Conservation (phyloP, 2,888 invertebrate species). For the Noctua janthina region DNA sequence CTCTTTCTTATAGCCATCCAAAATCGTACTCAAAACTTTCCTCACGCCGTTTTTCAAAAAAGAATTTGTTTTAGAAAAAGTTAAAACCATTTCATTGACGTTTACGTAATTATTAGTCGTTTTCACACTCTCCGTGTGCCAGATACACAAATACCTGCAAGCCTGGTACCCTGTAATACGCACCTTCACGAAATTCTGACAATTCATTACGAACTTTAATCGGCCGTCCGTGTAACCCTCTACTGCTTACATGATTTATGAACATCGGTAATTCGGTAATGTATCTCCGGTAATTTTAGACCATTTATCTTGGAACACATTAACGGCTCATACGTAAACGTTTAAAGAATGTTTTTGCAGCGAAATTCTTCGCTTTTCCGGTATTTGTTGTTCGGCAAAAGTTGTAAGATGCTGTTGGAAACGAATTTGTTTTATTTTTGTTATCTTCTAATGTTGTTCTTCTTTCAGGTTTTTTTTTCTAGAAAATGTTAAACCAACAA, state of each 20-base stretch:
- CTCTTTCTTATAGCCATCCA: no score
- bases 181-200: slow-evolving; percentile 21
- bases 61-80: no score
- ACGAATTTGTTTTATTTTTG: not conserved
- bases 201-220: slow-evolving; percentile 58
- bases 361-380: not conserved
- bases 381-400: slow-evolving; percentile 3
- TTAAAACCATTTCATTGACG: not conserved
- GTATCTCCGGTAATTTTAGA: slow-evolving; percentile 60
- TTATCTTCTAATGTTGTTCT: not conserved
- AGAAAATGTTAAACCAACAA: not conserved
- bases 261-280: slow-evolving; percentile 60
- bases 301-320: slow-evolving; percentile 58
- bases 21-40: no score
- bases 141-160: not conserved
- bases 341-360: slow-evolving; percentile 18
- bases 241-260: slow-evolving; percentile 61
- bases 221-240: slow-evolving; percentile 28
- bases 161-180: not conserved
- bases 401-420: not conserved
- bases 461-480: not conserved
- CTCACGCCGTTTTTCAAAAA: no score
- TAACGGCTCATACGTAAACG: slow-evolving; percentile 36
- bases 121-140: not conserved
- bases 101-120: not conserved